Evolutionary conservation across 2,797 vertebrate genomes (phyloP).

Genomic region (Pogonophryne albipinna): DNA sequence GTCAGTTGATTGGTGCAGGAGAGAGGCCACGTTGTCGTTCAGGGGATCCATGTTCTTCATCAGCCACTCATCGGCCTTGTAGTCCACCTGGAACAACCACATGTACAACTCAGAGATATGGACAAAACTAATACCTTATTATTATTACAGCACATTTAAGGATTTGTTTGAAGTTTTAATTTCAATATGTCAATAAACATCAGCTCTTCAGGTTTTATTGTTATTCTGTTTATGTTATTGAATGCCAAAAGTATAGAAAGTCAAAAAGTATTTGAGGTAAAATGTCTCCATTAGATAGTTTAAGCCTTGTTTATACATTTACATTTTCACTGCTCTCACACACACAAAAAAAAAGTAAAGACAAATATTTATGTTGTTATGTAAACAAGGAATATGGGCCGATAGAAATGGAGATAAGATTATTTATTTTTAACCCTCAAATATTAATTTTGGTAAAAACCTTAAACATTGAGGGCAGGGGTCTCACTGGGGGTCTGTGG

Average conservation of each 20-base stretch:
- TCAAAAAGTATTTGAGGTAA: too few relatives aligned
- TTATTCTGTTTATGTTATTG: neutral
- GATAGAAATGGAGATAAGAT: neutral
- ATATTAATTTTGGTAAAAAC: neutral
- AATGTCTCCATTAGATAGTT: too few relatives aligned
- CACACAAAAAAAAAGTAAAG: neutral
- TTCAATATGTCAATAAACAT: neutral
- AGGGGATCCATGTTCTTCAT: constrained; percentile 99
- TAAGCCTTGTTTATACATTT: too few relatives aligned
- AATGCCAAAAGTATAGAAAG: too few relatives aligned
- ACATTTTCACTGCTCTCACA: neutral
- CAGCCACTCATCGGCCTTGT: constrained; percentile 97
- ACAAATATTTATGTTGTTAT: neutral
- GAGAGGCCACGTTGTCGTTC: constrained; percentile 95
- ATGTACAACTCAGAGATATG: neutral
- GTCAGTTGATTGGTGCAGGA: constrained; percentile 96
- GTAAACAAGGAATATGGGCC: neutral
- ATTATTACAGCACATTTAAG: too few relatives aligned
- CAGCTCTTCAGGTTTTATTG: neutral
- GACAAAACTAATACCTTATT: neutral
- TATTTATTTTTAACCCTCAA: neutral
- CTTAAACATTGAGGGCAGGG: neutral
- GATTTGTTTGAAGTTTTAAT: too few relatives aligned
- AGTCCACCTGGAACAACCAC: constrained; percentile 89
- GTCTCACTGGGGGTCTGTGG: neutral